phyloP scores from a whole-genome alignment of 1,140 invertebrate species.

The Orussus abietinus region DNA sequence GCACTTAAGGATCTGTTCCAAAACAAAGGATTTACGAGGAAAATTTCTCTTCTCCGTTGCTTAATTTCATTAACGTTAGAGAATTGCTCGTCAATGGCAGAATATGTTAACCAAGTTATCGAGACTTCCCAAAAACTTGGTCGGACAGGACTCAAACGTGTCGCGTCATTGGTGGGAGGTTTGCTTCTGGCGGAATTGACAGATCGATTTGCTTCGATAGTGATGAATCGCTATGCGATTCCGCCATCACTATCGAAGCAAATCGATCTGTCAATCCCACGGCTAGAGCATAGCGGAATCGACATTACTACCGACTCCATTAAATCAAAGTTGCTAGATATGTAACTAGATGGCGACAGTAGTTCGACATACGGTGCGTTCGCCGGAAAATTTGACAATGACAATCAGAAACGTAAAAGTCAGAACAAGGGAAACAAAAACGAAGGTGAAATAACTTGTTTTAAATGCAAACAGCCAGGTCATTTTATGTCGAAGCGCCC shows the following conservation, averaged over 20 bases:
- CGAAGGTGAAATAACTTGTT: too few species aligned
- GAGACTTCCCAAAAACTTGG: constrained; percentile 3
- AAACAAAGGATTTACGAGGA: constrained; percentile 6
- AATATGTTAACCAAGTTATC: constrained; percentile 10
- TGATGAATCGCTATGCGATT: too few species aligned
- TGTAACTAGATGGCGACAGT: too few species aligned
- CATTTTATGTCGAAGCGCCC: too few species aligned
- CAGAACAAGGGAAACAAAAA: too few species aligned
- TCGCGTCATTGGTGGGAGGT: constrained; percentile 3
- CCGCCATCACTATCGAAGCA: constrained; percentile 46
- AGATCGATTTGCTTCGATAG: constrained; percentile 40
- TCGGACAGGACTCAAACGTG: neutral
- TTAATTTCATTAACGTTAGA: neutral
- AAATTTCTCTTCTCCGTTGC: constrained; percentile 1
- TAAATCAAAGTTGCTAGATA: too few species aligned
- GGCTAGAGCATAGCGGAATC: too few species aligned
- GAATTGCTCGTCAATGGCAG: constrained; percentile 9
- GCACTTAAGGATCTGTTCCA: constrained; percentile 2
- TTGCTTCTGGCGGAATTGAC: constrained; percentile 11
- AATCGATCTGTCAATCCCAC: constrained; percentile 23
- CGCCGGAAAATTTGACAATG: too few species aligned
- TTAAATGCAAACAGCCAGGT: too few species aligned
- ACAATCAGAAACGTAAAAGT: too few species aligned
- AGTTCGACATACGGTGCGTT: too few species aligned
- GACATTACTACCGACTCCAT: too few species aligned